phyloP scores from a whole-genome alignment of 2,888 invertebrate genomes.

The Drosophila macrospina region DNA sequence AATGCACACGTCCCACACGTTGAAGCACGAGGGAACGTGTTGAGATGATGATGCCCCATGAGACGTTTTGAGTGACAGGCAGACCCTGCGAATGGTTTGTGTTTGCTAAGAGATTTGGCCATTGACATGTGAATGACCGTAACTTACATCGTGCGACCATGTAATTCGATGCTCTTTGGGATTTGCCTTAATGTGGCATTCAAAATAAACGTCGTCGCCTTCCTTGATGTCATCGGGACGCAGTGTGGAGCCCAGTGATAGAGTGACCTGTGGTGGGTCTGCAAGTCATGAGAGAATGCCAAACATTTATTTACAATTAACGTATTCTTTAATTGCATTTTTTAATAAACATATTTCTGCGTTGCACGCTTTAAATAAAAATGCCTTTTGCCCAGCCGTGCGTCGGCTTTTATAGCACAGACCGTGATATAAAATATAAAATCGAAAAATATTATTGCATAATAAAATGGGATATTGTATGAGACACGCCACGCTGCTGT shows the following conservation, averaged over 20 bases:
- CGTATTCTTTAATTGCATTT: slow-evolving; percentile 53
- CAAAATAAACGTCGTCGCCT: slow-evolving; percentile 92
- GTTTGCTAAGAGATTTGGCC: slow-evolving; percentile 3
- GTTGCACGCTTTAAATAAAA: slow-evolving; percentile 52
- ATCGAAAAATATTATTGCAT: slow-evolving; percentile 79
- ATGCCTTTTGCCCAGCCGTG: slow-evolving; percentile 34
- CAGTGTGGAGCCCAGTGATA: slow-evolving; percentile 90
- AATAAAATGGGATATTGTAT: slow-evolving; percentile 68
- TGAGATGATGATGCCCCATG: slow-evolving; percentile 94
- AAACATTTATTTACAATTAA: slow-evolving; percentile 43
- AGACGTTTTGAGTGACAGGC: slow-evolving; percentile 92
- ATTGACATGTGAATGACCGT: background rate
- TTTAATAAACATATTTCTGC: slow-evolving; percentile 40
- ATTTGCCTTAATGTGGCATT: slow-evolving; percentile 91
- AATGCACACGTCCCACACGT: slow-evolving; percentile 92
- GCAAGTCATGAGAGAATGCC: slow-evolving; percentile 40
- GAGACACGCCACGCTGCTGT: slow-evolving; percentile 29
- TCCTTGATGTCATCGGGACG: slow-evolving; percentile 92
- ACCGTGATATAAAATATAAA: slow-evolving; percentile 66
- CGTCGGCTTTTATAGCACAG: slow-evolving; percentile 41
- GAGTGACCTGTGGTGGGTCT: slow-evolving; percentile 91
- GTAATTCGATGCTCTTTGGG: slow-evolving; percentile 91
- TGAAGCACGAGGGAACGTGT: slow-evolving; percentile 95
- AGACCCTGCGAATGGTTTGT: slow-evolving; percentile 87
- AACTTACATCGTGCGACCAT: slow-evolving; percentile 91